A percentile compares a stretch with the other conserved stretches of the same genome.
Evolutionary conservation across 2,797 vertebrate genomes (phyloP).

Genomic region (Labeo calbasu): DNA sequence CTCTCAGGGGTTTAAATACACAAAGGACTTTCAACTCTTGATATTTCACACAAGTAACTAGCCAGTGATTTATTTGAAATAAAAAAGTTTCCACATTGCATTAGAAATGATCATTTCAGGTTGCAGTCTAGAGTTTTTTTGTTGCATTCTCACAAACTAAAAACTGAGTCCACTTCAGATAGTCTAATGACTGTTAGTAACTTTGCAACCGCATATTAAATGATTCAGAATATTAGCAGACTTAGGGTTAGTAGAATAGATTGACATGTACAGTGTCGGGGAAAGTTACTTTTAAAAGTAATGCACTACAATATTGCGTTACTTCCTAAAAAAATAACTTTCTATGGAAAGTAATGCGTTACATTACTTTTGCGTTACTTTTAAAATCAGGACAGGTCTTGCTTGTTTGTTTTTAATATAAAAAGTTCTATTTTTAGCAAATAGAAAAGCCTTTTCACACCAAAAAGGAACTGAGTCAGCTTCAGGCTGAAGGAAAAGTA

Average conservation of each 20-base stretch:
- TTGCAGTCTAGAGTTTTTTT: background rate
- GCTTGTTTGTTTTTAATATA: too few relatives aligned
- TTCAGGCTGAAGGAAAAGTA: too few relatives aligned
- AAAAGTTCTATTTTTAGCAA: too few relatives aligned
- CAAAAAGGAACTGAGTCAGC: too few relatives aligned
- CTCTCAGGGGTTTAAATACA: constrained; percentile 6
- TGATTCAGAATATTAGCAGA: background rate
- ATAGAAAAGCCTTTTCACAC: too few relatives aligned
- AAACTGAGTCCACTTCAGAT: background rate
- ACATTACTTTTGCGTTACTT: too few relatives aligned
- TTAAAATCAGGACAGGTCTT: too few relatives aligned
- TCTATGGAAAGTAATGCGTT: too few relatives aligned
- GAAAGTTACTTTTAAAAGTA: too few relatives aligned
- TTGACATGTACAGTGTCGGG: background rate
- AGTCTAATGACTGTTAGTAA: background rate
- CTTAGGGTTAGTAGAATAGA: background rate
- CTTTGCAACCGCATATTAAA: background rate
- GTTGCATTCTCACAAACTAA: background rate
- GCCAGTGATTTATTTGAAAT: background rate
- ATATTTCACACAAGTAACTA: background rate
- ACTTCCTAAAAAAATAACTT: too few relatives aligned
- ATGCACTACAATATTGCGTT: too few relatives aligned
- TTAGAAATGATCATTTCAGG: background rate
- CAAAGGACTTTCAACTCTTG: background rate
- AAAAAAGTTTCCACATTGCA: background rate